Percentiles rank a stretch among this genome's conserved stretches.
phyloP scores from a whole-genome alignment of 2,888 invertebrate genomes.

The Carabus problematicus region DNA sequence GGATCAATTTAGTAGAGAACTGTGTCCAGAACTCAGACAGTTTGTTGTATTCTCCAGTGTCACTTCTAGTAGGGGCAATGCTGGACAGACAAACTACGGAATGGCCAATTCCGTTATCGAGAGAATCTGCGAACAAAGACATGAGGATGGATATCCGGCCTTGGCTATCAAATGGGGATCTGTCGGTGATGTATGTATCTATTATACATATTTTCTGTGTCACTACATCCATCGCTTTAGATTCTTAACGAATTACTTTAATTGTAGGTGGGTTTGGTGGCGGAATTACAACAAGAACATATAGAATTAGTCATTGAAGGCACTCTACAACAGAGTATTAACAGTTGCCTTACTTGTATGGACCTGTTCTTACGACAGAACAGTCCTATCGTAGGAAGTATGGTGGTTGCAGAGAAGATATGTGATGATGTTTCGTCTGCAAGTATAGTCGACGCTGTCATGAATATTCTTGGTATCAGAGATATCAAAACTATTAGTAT shows the following conservation, averaged over 20 bases:
- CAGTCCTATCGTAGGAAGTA: constrained; percentile 76
- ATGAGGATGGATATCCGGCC: constrained; percentile 74
- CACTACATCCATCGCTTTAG: neutral
- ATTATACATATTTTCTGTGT: neutral
- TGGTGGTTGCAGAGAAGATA: constrained; percentile 87
- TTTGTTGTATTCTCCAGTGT: constrained; percentile 94
- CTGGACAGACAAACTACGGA: constrained; percentile 91
- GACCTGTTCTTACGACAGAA: constrained; percentile 75
- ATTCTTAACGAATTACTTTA: neutral
- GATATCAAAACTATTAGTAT: constrained; percentile 74
- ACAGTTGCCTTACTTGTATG: constrained; percentile 68
- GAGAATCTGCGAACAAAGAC: constrained; percentile 79
- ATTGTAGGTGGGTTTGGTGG: constrained; percentile 67
- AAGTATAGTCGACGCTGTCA: constrained; percentile 76
- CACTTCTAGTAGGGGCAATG: constrained; percentile 89
- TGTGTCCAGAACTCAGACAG: constrained; percentile 68
- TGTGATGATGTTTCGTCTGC: constrained; percentile 67
- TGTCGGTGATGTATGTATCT: constrained; percentile 80
- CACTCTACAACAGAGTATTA: constrained; percentile 72
- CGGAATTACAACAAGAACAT: constrained; percentile 63
- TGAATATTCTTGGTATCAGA: constrained; percentile 67
- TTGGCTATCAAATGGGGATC: constrained; percentile 94
- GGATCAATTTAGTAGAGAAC: constrained; percentile 69
- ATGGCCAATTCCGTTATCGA: constrained; percentile 92
- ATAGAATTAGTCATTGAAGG: constrained; percentile 62